Percentiles rank a stretch among this genome's conserved stretches.
Conservation (phyloP, 1,140 invertebrate species). For the Drosophila sp. region DNA sequence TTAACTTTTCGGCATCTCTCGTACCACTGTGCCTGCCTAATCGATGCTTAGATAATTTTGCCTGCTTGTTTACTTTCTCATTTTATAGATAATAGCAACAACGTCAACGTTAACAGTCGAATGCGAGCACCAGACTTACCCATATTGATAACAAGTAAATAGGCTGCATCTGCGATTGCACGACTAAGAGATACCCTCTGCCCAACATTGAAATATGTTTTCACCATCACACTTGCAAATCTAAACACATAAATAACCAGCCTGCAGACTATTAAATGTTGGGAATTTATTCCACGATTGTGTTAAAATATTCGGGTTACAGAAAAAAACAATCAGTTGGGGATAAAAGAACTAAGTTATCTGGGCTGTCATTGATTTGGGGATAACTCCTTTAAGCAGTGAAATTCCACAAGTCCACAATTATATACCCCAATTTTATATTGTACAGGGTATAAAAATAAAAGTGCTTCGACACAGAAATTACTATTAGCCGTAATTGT, state of each 20-base stretch:
- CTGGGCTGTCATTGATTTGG: too few relatives aligned
- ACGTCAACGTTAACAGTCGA: constrained; percentile 45
- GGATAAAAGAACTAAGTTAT: too few relatives aligned
- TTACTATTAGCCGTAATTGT: constrained; percentile 40
- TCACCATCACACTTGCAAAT: background rate
- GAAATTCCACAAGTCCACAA: background rate
- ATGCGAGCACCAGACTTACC: constrained; percentile 38
- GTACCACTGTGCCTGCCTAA: constrained; percentile 60
- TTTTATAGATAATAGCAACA: constrained; percentile 71
- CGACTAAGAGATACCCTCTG: constrained; percentile 2
- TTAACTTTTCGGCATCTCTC: background rate
- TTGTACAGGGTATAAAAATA: constrained; percentile 16
- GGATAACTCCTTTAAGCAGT: background rate
- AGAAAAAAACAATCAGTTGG: too few relatives aligned
- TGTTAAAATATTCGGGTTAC: too few relatives aligned
- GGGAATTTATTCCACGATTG: too few relatives aligned
- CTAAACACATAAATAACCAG: constrained; percentile 23
- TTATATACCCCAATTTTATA: background rate
- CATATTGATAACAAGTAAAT: constrained; percentile 56
- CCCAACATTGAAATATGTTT: background rate
- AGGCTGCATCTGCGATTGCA: too few relatives aligned
- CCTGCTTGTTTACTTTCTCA: constrained; percentile 74
- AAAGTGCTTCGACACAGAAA: constrained; percentile 24
- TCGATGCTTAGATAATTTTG: constrained; percentile 79
- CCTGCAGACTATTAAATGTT: too few relatives aligned